Conservation (phyloP, 2,888 invertebrate genomes). For the Torymus aiolomorphi region DNA sequence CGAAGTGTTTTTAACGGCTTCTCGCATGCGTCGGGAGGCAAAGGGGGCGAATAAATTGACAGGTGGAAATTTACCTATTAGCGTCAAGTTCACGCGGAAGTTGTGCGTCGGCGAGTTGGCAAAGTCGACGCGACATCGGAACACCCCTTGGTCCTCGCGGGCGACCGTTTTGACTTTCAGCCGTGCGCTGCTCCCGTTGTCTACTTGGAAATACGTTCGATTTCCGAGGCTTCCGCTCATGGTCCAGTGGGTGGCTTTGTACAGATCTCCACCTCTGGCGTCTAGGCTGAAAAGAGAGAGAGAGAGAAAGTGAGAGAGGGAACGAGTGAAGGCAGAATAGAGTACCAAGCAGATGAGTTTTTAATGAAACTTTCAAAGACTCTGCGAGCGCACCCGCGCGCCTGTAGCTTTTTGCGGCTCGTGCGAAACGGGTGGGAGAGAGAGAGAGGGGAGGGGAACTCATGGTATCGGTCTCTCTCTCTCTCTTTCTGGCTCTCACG, state of each 20-base stretch:
- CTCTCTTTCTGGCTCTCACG: neutral
- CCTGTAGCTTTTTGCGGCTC: too few relatives aligned
- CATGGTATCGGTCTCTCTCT: neutral
- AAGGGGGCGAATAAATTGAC: slow-evolving; percentile 5
- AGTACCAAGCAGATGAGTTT: slow-evolving; percentile 39
- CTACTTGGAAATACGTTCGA: slow-evolving; percentile 84
- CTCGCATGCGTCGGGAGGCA: neutral
- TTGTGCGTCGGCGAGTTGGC: slow-evolving; percentile 92
- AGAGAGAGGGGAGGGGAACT: too few relatives aligned
- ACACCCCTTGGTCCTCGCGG: slow-evolving; percentile 87
- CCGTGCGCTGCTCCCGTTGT: slow-evolving; percentile 81
- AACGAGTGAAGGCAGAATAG: too few relatives aligned
- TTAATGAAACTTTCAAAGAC: slow-evolving; percentile 48
- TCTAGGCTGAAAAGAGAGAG: slow-evolving; percentile 80
- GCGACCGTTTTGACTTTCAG: slow-evolving; percentile 85
- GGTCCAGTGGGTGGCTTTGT: slow-evolving; percentile 84
- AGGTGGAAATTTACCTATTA: slow-evolving; percentile 84
- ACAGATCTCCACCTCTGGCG: slow-evolving; percentile 84
- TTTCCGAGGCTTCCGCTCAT: slow-evolving; percentile 87
- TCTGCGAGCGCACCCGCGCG: too few relatives aligned
- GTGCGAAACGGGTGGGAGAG: too few relatives aligned
- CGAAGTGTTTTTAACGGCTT: too few relatives aligned
- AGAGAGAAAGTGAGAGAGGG: too few relatives aligned
- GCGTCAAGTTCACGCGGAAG: slow-evolving; percentile 89
- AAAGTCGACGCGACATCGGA: slow-evolving; percentile 92